Percentiles rank a stretch among this genome's conserved stretches.
Conservation (phyloP, 2,113 vertebrate species). For the Globicephala melas region DNA sequence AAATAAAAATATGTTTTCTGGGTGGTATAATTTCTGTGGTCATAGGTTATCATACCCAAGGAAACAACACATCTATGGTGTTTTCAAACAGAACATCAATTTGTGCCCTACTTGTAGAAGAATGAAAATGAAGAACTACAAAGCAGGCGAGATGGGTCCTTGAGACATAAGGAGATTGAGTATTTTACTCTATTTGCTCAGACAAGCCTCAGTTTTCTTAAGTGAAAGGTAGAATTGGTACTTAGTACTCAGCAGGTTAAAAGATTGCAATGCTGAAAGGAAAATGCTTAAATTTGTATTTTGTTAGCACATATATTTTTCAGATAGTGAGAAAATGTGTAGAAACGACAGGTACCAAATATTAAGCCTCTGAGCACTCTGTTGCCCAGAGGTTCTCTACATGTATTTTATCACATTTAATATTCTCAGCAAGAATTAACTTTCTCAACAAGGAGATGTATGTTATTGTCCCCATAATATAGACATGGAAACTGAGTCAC, state of each 20-base stretch:
- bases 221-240: not conserved
- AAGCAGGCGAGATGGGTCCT: not conserved
- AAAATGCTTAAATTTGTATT: not conserved
- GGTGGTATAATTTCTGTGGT: conserved; percentile 45
- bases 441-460: not conserved
- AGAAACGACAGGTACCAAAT: not conserved
- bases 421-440: not conserved
- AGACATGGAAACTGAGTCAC: not conserved
- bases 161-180: too few relatives aligned
- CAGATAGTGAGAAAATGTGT: not conserved
- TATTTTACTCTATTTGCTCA: not conserved
- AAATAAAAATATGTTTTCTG: not conserved
- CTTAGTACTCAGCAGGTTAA: not conserved
- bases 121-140: not conserved
- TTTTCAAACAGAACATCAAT: not conserved
- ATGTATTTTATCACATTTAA: not conserved
- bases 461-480: not conserved
- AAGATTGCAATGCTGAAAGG: not conserved
- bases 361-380: not conserved
- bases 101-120: not conserved
- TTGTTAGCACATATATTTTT: not conserved
- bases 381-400: accelerated
- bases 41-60: conserved; percentile 27
- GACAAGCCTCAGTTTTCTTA: not conserved
- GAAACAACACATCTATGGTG: conserved; percentile 4